Evolutionary conservation across 1,140 invertebrate genomes (phyloP), one percentile per base, ranked within the genome.

Genomic region (Diploscapter pachys): DNA sequence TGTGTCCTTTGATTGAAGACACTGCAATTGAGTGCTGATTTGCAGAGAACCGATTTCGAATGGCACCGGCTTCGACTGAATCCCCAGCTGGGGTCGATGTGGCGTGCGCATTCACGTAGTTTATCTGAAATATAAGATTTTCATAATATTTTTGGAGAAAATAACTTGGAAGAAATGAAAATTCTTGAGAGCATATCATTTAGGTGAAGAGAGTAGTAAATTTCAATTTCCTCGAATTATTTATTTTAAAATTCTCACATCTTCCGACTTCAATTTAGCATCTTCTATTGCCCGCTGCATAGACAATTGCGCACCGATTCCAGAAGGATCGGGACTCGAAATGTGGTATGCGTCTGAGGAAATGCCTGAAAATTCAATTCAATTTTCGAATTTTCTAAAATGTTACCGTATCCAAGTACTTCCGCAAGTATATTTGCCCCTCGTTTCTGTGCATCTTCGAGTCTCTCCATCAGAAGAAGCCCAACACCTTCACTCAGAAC

Each of bases 401-500:
- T 9, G 72, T 13, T 51, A 61, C 96, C 96, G 86, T 96, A 98
- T 5, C 95, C 95, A 73, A 97, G 85, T 76, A 99, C 89, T 90
- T 99, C 96, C 3, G 91, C 95, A 88, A 95, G 92, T 81, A 98
- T 96, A 63, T 89, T 88, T 49, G 91, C 94, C 54, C 90, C 89
- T 83, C 93, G 89, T 56, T 87, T 83, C 4, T 90, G 74, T 0
- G 96, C 96, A 89, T 96, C 93, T 77, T 93, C 89, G 64, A 95
- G 85, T 86, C 95, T 92, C 88, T 99, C 96, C 55, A 99, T 86
- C 8, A 99, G 88, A 65, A 99, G 80, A 75, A 98, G 89, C 6
- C 92, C 93, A 73, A 92, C 90, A 4, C 96, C 96, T 89, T 99
- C 96, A 2, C 94, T 93, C 92, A 99, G 96, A 0, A 99, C 94